These are phyloP conservation scores for Hirtodrosophila confusa DNA, from an alignment of 2,888 invertebrate species.

Conservation along the genomic window DNA sequence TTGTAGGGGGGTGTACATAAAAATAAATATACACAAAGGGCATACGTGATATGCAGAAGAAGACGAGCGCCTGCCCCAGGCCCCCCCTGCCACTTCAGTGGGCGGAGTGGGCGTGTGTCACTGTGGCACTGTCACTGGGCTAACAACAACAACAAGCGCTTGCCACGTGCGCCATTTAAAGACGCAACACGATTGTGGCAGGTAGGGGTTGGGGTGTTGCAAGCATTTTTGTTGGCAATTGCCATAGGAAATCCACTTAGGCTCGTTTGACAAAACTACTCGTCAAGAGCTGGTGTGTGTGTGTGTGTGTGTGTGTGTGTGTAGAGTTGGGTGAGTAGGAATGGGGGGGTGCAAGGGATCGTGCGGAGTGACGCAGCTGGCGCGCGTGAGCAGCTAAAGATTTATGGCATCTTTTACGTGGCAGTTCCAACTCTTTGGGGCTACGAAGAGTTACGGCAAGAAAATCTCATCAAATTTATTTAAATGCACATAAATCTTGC, in stretches of 20 bases:
- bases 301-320: not conserved
- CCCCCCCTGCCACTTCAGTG: not conserved
- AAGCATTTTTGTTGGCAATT: slow-evolving; percentile 39
- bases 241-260: slow-evolving; percentile 70
- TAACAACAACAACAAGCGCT: slow-evolving; percentile 10
- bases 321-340: not conserved
- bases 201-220: not conserved
- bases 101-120: slow-evolving; percentile 6
- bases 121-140: slow-evolving; percentile 35
- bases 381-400: slow-evolving; percentile 59
- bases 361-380: slow-evolving; percentile 45
- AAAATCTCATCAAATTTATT: slow-evolving; percentile 77
- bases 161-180: slow-evolving; percentile 60
- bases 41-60: slow-evolving; percentile 65
- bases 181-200: slow-evolving; percentile 10
- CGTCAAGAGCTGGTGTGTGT: slow-evolving; percentile 33
- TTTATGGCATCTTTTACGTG: slow-evolving; percentile 76
- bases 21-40: slow-evolving; percentile 74
- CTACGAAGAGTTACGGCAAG: slow-evolving; percentile 53
- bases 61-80: slow-evolving; percentile 17
- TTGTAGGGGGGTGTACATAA: slow-evolving; percentile 19
- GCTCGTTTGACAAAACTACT: slow-evolving; percentile 76
- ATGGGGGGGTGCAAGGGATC: slow-evolving; percentile 12
- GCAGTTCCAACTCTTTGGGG: slow-evolving; percentile 59
- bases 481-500: slow-evolving; percentile 76